Evolutionary conservation across 2,113 vertebrate species (phyloP).

Genomic region (Chionomys nivalis): DNA sequence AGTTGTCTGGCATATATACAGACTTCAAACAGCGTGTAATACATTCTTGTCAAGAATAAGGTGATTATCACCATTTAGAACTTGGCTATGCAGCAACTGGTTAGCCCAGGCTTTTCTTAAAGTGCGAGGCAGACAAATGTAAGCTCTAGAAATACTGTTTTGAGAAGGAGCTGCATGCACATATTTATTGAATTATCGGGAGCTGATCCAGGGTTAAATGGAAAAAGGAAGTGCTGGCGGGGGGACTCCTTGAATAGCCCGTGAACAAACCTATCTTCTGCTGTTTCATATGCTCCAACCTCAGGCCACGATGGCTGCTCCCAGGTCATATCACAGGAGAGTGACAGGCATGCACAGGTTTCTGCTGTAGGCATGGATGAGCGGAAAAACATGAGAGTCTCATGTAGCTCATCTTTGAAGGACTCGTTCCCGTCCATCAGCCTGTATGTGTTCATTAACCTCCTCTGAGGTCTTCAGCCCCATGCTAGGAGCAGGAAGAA

Average conservation of each 20-base stretch:
- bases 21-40: background rate
- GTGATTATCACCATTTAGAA: background rate
- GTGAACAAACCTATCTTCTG: background rate
- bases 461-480: background rate
- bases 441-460: background rate
- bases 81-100: background rate
- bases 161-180: background rate
- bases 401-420: background rate
- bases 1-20: background rate
- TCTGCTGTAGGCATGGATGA: background rate
- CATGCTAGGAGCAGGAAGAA: background rate
- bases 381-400: background rate
- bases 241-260: background rate
- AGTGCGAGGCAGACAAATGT: background rate
- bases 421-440: background rate
- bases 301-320: background rate
- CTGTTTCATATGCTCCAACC: background rate
- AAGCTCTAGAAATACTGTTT: background rate
- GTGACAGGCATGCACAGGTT: background rate
- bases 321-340: background rate
- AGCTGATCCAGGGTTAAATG: background rate
- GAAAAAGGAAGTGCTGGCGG: background rate
- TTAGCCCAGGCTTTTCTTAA: constrained; percentile 14
- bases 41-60: background rate
- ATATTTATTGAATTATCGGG: background rate